Conservation (phyloP, 2,113 vertebrate species). For the Catharus bicknelli region DNA sequence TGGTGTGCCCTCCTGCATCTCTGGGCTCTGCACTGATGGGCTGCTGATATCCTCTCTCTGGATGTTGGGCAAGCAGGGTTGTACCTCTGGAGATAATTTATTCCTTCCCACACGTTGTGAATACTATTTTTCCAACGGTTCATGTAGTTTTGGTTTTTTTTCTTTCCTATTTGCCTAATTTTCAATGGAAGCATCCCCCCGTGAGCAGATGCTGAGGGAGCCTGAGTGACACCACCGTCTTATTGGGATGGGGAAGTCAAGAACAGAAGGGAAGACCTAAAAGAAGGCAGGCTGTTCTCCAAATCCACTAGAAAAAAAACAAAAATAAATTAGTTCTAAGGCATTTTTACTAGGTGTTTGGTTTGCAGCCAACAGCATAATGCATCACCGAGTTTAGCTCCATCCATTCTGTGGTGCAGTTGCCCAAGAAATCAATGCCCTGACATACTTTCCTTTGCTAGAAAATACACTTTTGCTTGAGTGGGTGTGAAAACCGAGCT, state of each 20-base stretch:
- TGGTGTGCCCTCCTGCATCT: not conserved
- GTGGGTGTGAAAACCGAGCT: conserved; percentile 27
- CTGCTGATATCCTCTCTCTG: not conserved
- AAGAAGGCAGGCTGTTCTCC: not conserved
- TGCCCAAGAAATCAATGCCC: conserved; percentile 41
- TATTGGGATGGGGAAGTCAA: not conserved
- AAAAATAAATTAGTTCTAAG: not conserved
- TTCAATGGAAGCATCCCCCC: not conserved
- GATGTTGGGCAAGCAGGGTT: not conserved
- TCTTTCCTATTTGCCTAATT: not conserved
- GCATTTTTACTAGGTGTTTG: conserved; percentile 12
- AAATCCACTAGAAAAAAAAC: not conserved
- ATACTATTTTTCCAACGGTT: not conserved
- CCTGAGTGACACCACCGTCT: fast-evolving
- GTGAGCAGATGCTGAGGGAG: not conserved
- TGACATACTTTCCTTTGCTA: conserved; percentile 39
- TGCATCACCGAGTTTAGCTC: not conserved
- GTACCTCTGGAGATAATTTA: not conserved
- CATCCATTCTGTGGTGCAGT: not conserved
- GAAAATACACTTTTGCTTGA: conserved; percentile 31
- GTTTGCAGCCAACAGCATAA: conserved; percentile 29
- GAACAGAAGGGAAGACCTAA: not conserved
- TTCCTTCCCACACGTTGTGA: not conserved
- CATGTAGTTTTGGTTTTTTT: not conserved
- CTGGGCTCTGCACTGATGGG: fast-evolving